Base-by-base conservation (phyloP, 35 echinoderm and acorn worm species). In the Anneissia japonica region DNA sequence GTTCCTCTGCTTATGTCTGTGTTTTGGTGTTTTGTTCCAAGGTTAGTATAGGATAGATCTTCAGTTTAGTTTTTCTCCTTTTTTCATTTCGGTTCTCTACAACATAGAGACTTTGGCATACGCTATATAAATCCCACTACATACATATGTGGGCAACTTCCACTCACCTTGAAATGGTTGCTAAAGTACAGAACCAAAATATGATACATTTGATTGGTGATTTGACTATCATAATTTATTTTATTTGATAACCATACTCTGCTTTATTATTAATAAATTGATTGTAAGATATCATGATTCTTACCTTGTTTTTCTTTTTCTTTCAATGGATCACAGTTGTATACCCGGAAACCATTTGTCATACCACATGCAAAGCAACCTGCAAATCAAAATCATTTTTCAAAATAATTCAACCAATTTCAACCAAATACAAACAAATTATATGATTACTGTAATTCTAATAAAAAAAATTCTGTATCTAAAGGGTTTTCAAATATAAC, bases 311-410 rank as follows among this genome's bases (percentile, higher is more conserved):
- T 99, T 43, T 94, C 96, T 73, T 99, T 97, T 37, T 99, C 96
- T 46, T 89, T 91, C 73, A 99, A 85, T 30, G 96, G 96, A 75
- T 94, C 92, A 30, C 85, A 88, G 41, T 99, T 99, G 38, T 99
- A 99, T 0, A 99, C 96, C 34, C 96, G 55, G 87, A 99, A 99
- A 26, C 96, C 96, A 89, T 79, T 94, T 83, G 94, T 92, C 96
- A 99, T 99, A n/a, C 96, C 96, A 92, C 96, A 94, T 35, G 92
- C 88, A 98, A 98, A 94, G 86, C 95, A 98, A 9, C 95, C 91
- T 98, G 80, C 0, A 35, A 87, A 73, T 75, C 0, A 84, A 76
- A 85, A 64, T 51, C n/a, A n/a, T n/a, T n/a, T n/a, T n/a, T n/a
- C n/a, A n/a, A 30, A 72, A 55, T 35, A 12, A 38, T 38, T 9